These are phyloP conservation scores for Schizopygopsis malacanthus DNA, from an alignment of 2,797 vertebrate species.

Conservation along the genomic window DNA sequence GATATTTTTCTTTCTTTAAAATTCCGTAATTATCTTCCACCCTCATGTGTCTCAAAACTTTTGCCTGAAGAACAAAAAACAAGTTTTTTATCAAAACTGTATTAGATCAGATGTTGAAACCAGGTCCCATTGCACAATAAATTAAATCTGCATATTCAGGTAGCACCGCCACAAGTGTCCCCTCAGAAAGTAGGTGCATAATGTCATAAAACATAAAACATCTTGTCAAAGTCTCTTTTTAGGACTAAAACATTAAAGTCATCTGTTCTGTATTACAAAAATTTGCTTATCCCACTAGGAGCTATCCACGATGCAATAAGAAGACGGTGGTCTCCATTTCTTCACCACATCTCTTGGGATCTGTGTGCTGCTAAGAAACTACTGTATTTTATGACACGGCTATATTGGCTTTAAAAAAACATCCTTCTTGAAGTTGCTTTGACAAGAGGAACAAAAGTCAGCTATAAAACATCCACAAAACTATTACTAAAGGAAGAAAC, in stretches of 20 bases:
- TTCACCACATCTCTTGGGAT: conserved; percentile 59
- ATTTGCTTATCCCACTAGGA: conserved; percentile 34
- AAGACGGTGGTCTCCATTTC: conserved; percentile 50
- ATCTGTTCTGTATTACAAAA: conserved; percentile 52
- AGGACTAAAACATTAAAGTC: not conserved
- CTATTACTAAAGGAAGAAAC: conserved; percentile 80
- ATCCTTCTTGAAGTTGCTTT: conserved; percentile 62
- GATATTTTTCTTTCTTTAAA: not conserved
- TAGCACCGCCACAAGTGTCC: not conserved
- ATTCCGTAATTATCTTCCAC: not conserved
- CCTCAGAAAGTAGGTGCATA: not conserved
- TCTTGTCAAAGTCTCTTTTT: conserved; percentile 2
- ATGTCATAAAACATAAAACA: not conserved
- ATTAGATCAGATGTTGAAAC: not conserved
- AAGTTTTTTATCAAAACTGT: not conserved
- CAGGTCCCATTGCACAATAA: not conserved
- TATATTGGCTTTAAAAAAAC: conserved; percentile 68
- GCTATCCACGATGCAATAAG: conserved; percentile 51
- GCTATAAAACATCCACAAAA: conserved; percentile 65
- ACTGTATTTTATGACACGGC: conserved; percentile 57
- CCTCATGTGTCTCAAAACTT: not conserved
- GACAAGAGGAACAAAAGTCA: conserved; percentile 64
- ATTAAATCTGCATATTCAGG: not conserved
- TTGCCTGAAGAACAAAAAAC: not conserved
- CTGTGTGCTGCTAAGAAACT: conserved; percentile 49